Conservation (phyloP, 2,797 vertebrate species). For the Graptemys geographica region DNA sequence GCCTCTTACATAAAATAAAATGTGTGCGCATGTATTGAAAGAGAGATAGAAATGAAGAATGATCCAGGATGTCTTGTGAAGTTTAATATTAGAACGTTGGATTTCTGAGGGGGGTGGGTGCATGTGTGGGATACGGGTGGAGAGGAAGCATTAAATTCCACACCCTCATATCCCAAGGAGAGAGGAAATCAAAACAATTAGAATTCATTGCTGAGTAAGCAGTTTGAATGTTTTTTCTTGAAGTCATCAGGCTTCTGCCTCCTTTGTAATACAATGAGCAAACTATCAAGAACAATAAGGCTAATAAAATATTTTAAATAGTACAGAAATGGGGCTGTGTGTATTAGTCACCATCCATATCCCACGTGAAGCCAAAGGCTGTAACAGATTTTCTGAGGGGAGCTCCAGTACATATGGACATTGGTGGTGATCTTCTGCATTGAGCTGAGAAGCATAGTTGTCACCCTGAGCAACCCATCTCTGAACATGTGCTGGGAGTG, state of each 20-base stretch:
- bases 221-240: accelerated
- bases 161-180: not conserved
- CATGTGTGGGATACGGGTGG: not conserved
- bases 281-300: accelerated
- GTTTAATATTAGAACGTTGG: not conserved
- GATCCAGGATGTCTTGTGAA: not conserved
- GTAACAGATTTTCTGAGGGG: not conserved
- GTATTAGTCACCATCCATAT: not conserved
- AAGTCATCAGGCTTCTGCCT: not conserved
- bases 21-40: not conserved
- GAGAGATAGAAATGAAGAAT: constrained; percentile 4
- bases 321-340: not conserved
- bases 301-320: not conserved
- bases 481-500: not conserved
- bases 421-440: not conserved
- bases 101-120: not conserved
- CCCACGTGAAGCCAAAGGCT: not conserved
- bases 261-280: accelerated
- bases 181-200: not conserved
- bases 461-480: not conserved
- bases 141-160: not conserved
- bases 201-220: not conserved
- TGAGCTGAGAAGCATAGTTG: too few species aligned
- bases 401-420: not conserved
- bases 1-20: accelerated